Evolutionary conservation across 2,797 vertebrate species (phyloP).

Genomic region (Scolopax rusticola): DNA sequence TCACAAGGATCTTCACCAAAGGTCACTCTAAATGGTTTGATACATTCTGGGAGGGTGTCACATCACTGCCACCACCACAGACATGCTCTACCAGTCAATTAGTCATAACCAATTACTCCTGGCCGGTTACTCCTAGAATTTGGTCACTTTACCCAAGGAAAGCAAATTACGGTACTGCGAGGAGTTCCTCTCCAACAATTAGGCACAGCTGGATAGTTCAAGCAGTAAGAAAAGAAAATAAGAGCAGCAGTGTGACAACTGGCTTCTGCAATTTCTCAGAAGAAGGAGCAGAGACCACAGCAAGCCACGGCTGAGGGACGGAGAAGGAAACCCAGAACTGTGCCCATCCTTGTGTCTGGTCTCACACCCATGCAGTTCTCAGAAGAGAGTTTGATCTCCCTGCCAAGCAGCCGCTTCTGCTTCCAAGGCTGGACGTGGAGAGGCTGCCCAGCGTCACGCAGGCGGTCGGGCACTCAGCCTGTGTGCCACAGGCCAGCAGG

Average conservation of each 20-base stretch:
- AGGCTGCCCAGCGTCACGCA: neutral
- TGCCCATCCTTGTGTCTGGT: constrained; percentile 9
- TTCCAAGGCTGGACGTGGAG: neutral
- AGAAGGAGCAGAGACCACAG: neutral
- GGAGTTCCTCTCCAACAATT: neutral
- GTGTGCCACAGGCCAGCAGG: neutral
- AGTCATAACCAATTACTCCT: neutral
- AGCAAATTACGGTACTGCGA: neutral
- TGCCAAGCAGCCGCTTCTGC: constrained; percentile 24
- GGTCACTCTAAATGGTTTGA: neutral
- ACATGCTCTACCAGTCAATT: fast-evolving
- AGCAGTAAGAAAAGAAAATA: neutral
- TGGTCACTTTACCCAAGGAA: neutral
- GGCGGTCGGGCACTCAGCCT: neutral
- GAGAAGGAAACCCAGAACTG: neutral
- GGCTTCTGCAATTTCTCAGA: neutral
- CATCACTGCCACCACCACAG: neutral
- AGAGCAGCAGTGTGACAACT: neutral
- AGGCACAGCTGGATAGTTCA: neutral
- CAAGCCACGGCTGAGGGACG: neutral
- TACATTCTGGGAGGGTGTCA: neutral
- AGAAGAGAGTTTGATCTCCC: constrained; percentile 37
- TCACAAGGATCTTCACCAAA: neutral
- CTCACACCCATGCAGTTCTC: constrained; percentile 28
- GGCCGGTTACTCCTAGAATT: neutral